Conservation (phyloP, 2,113 vertebrate species). For the Burhinus oedicnemus region DNA sequence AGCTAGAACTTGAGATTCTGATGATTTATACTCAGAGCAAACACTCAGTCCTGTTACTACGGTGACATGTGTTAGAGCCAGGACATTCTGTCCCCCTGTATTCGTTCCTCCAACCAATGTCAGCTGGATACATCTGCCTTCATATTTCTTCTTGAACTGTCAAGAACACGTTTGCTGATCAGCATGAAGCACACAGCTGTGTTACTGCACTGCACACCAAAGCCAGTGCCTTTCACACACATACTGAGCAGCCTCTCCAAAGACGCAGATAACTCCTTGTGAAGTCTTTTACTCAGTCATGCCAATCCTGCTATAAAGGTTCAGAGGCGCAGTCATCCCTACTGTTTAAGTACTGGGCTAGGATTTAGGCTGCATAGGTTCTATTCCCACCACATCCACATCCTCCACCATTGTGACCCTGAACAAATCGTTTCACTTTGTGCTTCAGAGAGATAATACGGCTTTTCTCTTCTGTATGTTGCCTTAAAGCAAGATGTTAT, state of each 20-base stretch:
- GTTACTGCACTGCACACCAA: not conserved
- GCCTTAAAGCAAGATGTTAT: not conserved
- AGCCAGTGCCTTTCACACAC: not conserved
- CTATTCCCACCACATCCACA: not conserved
- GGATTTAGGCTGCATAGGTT: not conserved
- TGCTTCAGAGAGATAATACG: rapidly evolving
- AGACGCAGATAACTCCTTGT: not conserved
- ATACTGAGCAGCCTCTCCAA: not conserved
- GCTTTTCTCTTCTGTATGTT: not conserved
- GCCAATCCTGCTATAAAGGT: not conserved
- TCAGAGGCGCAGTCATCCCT: not conserved
- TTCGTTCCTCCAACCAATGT: not conserved
- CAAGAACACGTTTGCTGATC: rapidly evolving
- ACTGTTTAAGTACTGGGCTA: not conserved
- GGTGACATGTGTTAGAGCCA: not conserved
- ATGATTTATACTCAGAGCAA: not conserved
- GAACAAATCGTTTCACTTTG: not conserved
- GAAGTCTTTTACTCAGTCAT: not conserved
- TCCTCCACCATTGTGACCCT: not conserved
- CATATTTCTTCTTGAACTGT: not conserved
- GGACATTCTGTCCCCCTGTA: not conserved
- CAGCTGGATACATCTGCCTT: not conserved
- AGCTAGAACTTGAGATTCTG: not conserved
- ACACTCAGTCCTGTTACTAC: not conserved
- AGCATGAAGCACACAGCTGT: not conserved